Percentiles rank a stretch among this genome's conserved stretches.
Conservation (phyloP, 2,888 invertebrate genomes). For the Crepidodera aurea region DNA sequence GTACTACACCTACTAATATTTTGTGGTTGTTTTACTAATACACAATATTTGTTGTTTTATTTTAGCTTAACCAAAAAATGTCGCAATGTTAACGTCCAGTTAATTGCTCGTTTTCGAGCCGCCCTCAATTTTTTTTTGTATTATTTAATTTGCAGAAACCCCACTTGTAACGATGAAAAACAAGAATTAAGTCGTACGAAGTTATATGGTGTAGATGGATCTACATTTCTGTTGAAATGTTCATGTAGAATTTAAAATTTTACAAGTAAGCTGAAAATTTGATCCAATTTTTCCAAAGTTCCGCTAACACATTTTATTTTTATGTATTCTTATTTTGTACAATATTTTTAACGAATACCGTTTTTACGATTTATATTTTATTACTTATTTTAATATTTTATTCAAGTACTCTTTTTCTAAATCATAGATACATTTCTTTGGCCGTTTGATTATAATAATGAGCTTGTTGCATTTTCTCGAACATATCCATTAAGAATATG, state of each 20-base stretch:
- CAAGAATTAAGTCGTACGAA: not conserved
- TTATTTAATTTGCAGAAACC: constrained; percentile 57
- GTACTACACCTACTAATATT: too few relatives aligned
- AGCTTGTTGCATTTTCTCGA: too few relatives aligned
- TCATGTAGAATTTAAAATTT: too few relatives aligned
- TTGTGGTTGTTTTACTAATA: not conserved
- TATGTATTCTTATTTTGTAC: too few relatives aligned
- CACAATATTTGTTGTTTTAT: not conserved
- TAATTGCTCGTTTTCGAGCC: not conserved
- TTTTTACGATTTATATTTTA: too few relatives aligned
- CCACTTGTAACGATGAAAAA: constrained; percentile 52
- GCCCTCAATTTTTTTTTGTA: not conserved
- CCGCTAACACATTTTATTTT: too few relatives aligned
- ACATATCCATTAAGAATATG: too few relatives aligned
- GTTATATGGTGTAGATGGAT: not conserved
- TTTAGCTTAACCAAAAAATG: not conserved
- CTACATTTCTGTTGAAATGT: not conserved
- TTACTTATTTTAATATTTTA: not conserved
- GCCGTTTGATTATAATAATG: too few relatives aligned
- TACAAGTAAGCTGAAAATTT: too few relatives aligned
- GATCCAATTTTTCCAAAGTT: too few relatives aligned
- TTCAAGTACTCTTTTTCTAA: not conserved
- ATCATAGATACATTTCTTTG: too few relatives aligned
- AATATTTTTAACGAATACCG: too few relatives aligned
- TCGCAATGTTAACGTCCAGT: not conserved